Evolutionary conservation across 2,113 vertebrate species (phyloP).

Genomic region (Colistium nudipinnis): DNA sequence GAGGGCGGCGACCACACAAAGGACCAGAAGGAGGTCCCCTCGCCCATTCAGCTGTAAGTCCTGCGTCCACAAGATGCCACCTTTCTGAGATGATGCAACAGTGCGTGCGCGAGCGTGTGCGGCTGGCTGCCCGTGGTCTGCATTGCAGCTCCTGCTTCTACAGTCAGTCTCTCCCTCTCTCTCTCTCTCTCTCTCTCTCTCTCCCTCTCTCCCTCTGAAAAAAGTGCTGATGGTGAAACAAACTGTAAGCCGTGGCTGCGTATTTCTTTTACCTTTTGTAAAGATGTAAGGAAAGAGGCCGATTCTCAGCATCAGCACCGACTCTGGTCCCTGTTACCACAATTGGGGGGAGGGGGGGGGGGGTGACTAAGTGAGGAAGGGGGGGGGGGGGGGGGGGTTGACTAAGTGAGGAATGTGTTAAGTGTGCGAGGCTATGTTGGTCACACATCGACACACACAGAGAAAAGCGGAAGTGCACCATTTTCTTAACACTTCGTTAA

Average conservation of each 20-base stretch:
- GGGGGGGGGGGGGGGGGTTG: background rate
- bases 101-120: conserved; percentile 7
- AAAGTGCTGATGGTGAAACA: conserved; percentile 49
- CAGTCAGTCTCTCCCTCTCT: conserved; percentile 54
- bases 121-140: conserved; percentile 56
- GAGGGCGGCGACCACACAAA: conserved; percentile 5
- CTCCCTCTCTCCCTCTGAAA: background rate
- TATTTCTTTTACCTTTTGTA: conserved; percentile 4
- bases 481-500: no score
- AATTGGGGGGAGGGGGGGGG: background rate
- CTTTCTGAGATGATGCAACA: conserved; percentile 54
- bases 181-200: conserved; percentile 6
- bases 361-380: conserved; percentile 30
- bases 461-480: background rate
- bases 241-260: background rate
- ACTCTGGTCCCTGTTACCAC: background rate
- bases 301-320: background rate
- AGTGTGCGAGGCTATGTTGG: conserved; percentile 10
- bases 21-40: background rate
- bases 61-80: conserved; percentile 22
- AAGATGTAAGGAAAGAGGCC: background rate
- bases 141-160: conserved; percentile 74
- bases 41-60: background rate
- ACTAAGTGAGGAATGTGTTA: conserved; percentile 28
- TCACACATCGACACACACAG: background rate